A percentile compares a stretch with the other conserved stretches of the same genome.
These are phyloP conservation scores for Arion vulgaris DNA, from an alignment of 1,140 invertebrate species.

Conservation along the genomic window DNA sequence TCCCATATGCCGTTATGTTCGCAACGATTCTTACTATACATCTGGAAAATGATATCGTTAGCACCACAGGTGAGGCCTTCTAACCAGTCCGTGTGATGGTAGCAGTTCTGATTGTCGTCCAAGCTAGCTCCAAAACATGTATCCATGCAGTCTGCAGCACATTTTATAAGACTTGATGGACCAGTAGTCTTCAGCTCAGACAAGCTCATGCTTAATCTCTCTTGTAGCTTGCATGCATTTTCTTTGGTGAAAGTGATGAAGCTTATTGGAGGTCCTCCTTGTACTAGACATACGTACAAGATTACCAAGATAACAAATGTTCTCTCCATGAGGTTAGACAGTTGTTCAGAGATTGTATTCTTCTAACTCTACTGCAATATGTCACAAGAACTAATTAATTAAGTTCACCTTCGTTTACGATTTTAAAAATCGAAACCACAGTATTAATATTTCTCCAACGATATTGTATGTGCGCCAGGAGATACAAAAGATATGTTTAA, in stretches of 20 bases:
- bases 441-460: no score
- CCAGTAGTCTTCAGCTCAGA: background rate
- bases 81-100: background rate
- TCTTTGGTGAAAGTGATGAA: background rate
- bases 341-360: no score
- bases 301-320: background rate
- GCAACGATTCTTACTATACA: background rate
- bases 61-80: no score
- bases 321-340: background rate
- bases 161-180: background rate
- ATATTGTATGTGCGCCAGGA: no score
- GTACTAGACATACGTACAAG: background rate
- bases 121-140: background rate
- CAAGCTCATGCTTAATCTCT: background rate
- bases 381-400: no score
- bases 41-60: background rate
- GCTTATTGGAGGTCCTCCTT: no score
- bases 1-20: conserved; percentile 3
- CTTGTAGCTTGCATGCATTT: background rate
- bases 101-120: background rate
- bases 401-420: no score
- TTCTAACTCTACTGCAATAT: no score
- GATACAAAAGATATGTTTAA: no score
- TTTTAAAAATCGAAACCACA: no score
- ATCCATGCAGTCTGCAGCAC: background rate